Conservation (phyloP, 2,797 vertebrate species). For the Epinephelus awoara region DNA sequence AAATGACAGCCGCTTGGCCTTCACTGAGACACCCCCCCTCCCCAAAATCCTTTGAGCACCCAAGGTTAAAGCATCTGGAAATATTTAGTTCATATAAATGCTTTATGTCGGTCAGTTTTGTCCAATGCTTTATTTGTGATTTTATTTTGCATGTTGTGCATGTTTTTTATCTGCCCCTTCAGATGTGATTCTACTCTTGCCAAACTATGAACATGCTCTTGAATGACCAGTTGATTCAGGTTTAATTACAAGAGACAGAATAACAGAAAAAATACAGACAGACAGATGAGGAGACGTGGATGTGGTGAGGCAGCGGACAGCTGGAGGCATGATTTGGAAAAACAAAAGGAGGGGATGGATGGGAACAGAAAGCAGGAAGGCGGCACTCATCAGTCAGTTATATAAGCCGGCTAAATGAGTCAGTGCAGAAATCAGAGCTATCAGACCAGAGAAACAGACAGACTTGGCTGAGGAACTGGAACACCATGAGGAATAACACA, state of each 20-base stretch:
- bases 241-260: slow-evolving; percentile 40
- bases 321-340: slow-evolving; percentile 38
- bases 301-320: slow-evolving; percentile 25
- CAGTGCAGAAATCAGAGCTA: slow-evolving; percentile 60
- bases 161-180: neutral
- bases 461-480: slow-evolving; percentile 48
- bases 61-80: slow-evolving; percentile 63
- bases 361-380: slow-evolving; percentile 43
- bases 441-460: slow-evolving; percentile 44
- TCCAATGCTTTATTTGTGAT: slow-evolving; percentile 45
- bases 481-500: slow-evolving; percentile 49
- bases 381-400: slow-evolving; percentile 58
- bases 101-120: slow-evolving; percentile 38
- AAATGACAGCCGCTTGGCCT: slow-evolving; percentile 56
- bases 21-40: slow-evolving; percentile 20
- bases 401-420: slow-evolving; percentile 67
- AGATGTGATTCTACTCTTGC: slow-evolving; percentile 1
- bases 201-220: slow-evolving; percentile 29
- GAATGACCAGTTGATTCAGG: slow-evolving; percentile 17
- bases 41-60: slow-evolving; percentile 29
- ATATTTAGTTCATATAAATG: slow-evolving; percentile 46
- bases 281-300: slow-evolving; percentile 43
- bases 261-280: slow-evolving; percentile 28
- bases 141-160: slow-evolving; percentile 13
- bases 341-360: slow-evolving; percentile 4